Evolutionary conservation across 37 sponge, comb jelly and placozoan species (phyloP), one percentile per base, ranked within the genome.

Genomic region (Bolinopsis microptera): DNA sequence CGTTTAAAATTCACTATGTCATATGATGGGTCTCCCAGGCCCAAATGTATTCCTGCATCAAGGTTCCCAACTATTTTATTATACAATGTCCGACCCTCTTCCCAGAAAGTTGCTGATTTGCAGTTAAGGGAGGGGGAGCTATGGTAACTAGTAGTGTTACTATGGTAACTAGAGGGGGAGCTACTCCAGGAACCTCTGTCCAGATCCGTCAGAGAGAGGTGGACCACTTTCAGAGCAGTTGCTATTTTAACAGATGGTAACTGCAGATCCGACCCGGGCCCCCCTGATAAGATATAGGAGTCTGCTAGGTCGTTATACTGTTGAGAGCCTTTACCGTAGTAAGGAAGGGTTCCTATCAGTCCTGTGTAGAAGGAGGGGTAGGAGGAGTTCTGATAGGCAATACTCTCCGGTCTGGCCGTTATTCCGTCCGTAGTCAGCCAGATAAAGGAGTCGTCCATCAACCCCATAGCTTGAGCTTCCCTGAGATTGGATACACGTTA

Each of bases 1-100:
- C 2, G 36, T 80, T 80, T 80, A 3, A 80, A 80, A 22, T 80
- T 80, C 82, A 80, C 5, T 34, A 80, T 33, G 82, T 80, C 82
- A 33, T 80, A 80, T 0, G 82, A 18, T 3, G 82, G 26, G 75
- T 48, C 13, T 18, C 61, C 13, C 61, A 48, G 2, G 2, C 25
- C 74, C 3, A 70, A 2, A 70, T n/a, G 74, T 22, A 24, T 70
- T 8, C 26, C 26, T 3, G 3, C 21, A 9, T 3, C 3, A n/a
- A 70, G 74, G 21, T 70, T 70, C 26, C 21, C 74, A 22, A 3
- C 26, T 1, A 70, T 70, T n/a, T 70, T 70, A 1, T 70, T n/a
- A 22, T 70, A 26, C 28, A 70, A 70, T 28, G 9, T 48, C 61
- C 61, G 5, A 18, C 61, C 61, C 13, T 48, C 61, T 48, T 13